Conservation (phyloP, 2,797 vertebrate species). For the Muscicapa striata region DNA sequence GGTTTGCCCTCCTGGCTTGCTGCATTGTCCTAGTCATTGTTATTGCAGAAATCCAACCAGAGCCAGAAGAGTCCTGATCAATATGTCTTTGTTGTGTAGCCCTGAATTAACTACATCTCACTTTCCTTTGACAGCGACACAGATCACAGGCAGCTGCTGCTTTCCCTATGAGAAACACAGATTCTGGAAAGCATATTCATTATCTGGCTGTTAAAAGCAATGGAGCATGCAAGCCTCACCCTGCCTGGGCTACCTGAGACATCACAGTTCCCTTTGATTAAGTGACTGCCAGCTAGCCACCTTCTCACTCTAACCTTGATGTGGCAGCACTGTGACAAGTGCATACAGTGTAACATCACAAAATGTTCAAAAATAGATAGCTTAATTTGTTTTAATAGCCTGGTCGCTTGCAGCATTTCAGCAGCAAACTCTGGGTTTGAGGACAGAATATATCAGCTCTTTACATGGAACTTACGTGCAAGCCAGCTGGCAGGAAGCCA, state of each 20-base stretch:
- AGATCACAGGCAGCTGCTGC: slow-evolving; percentile 63
- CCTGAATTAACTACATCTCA: slow-evolving; percentile 62
- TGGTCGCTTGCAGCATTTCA: neutral
- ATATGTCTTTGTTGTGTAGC: slow-evolving; percentile 19
- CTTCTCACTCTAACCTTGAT: slow-evolving; percentile 59
- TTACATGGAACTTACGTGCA: neutral
- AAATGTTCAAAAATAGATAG: slow-evolving; percentile 12
- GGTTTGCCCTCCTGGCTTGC: neutral
- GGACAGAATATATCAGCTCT: neutral
- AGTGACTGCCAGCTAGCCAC: slow-evolving; percentile 41
- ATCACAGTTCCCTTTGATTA: slow-evolving; percentile 43
- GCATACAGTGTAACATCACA: neutral
- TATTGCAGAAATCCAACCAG: neutral
- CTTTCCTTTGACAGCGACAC: slow-evolving; percentile 55
- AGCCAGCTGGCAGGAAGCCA: neutral
- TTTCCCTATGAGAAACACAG: slow-evolving; percentile 12
- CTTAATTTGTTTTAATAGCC: slow-evolving; percentile 49
- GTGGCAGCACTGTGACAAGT: slow-evolving; percentile 5
- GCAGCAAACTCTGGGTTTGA: neutral
- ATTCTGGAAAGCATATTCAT: slow-evolving; percentile 66
- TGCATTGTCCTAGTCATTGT: neutral
- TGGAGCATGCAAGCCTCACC: slow-evolving; percentile 16
- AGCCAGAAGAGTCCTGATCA: slow-evolving; percentile 1
- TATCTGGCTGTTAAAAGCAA: slow-evolving; percentile 60
- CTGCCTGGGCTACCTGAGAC: slow-evolving; percentile 33